Base-by-base conservation (phyloP, 2,888 invertebrate species). In the Caenorhabditis angaria region DNA sequence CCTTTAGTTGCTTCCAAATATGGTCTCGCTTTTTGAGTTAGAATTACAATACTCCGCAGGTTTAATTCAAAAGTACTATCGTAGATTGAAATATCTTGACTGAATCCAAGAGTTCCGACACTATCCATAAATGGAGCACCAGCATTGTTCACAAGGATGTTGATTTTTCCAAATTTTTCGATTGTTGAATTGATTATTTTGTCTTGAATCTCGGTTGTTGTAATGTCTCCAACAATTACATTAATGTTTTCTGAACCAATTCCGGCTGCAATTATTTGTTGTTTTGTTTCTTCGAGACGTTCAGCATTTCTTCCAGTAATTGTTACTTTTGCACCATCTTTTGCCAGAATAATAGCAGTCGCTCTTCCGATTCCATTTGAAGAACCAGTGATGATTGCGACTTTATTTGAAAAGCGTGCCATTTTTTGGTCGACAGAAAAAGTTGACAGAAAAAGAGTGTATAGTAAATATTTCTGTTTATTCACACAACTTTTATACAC, bases 11-110 rank as follows among this genome's bases (percentile, higher is more conserved):
- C 58, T 25, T 61, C 63, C 58, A 70, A 41, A 51, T 70, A 65
- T 10, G 59, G 63, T 28, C 61, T 65, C 6, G 70, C 62, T 35
- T 70, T 70, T 28, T 65, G 65, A 10, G 65, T 70, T 58, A 70
- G 48, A 25, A 53, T 58, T 47, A 70, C 41, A 18, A 70, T 61
- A 10, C 58, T 57, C 50, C 22, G n/a, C 6, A 50, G 22, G 22
- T 50, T 50, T 2, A 50, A 22, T 22, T 50, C 24, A 50, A 50
- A 50, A 18, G 50, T 50, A 22, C 8, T 50, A 3, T 50, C 18
- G 12, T 24, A 50, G 12, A 4, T 22, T 4, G 2, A 2, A n/a
- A 50, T 50, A 4, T 4, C 5, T 50, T 50, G 10, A 4, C 6
- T 20, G 22, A 54, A 4, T 18, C 54, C 54, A n/a, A 5, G 1